phyloP scores from a whole-genome alignment of 2,888 invertebrate genomes.

The Prosapia bicincta region DNA sequence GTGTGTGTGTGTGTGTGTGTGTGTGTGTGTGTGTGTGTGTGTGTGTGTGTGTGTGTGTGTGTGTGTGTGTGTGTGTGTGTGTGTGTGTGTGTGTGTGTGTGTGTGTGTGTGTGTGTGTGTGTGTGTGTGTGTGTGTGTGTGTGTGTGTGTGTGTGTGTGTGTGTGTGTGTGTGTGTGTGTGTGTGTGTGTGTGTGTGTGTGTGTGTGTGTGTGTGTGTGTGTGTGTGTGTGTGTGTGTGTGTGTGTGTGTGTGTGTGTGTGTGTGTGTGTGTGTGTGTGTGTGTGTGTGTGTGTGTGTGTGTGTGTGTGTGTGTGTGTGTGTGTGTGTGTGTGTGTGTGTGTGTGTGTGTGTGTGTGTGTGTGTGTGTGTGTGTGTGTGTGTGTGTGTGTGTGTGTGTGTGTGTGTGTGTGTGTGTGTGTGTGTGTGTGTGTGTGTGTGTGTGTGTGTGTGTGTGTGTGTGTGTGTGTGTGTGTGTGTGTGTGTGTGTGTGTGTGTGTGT shows the following conservation, averaged over 20 bases:
- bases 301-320: slow-evolving; percentile 1
- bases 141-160: not conserved
- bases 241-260: not conserved
- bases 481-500: too few relatives aligned
- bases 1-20: not conserved
- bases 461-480: too few relatives aligned
- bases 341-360: not conserved
- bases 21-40: not conserved
- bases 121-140: not conserved
- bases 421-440: not conserved
- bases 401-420: not conserved
- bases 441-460: not conserved
- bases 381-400: not conserved
- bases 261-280: not conserved
- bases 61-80: not conserved
- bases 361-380: slow-evolving; percentile 1
- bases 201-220: slow-evolving; percentile 3
- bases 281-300: not conserved
- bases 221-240: slow-evolving; percentile 1
- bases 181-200: not conserved
- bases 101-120: not conserved
- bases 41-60: not conserved
- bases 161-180: not conserved
- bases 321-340: not conserved
- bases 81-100: not conserved